Conservation (phyloP, 2,113 vertebrate species). For the Pteronura brasiliensis region DNA sequence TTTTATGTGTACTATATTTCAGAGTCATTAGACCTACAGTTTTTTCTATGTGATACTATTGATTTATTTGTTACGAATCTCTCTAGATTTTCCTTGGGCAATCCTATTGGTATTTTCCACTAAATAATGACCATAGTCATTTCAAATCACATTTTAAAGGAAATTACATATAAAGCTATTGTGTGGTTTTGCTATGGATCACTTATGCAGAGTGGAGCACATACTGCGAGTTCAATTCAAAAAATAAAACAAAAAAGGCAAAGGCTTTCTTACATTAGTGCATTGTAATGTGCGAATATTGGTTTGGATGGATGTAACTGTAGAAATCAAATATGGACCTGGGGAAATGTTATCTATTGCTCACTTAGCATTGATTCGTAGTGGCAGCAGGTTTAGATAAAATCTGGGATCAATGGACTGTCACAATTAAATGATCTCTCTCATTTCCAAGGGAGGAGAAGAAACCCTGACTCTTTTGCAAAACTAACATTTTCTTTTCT, state of each 20-base stretch:
- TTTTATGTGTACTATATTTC: constrained; percentile 59
- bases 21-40: constrained; percentile 29
- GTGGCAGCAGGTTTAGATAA: not conserved
- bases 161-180: constrained; percentile 30
- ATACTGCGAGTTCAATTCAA: constrained; percentile 29
- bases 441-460: constrained; percentile 1
- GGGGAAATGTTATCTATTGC: constrained; percentile 39
- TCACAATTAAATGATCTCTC: constrained; percentile 28
- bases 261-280: not conserved
- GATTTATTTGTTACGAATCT: constrained; percentile 19
- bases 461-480: not conserved
- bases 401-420: constrained; percentile 46
- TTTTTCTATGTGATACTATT: constrained; percentile 14
- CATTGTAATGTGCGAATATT: not conserved
- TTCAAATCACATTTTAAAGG: constrained; percentile 48
- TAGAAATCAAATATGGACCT: constrained; percentile 24
- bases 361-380: constrained; percentile 51
- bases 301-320: not conserved
- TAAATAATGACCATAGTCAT: constrained; percentile 29
- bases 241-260: constrained; percentile 30
- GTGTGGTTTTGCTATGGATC: constrained; percentile 24
- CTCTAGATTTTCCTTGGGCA: not conserved
- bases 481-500: not conserved
- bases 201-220: constrained; percentile 25
- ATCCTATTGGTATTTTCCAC: constrained; percentile 39